phyloP scores from a whole-genome alignment of 2,113 vertebrate genomes.

The Hemiscyllium ocellatum region DNA sequence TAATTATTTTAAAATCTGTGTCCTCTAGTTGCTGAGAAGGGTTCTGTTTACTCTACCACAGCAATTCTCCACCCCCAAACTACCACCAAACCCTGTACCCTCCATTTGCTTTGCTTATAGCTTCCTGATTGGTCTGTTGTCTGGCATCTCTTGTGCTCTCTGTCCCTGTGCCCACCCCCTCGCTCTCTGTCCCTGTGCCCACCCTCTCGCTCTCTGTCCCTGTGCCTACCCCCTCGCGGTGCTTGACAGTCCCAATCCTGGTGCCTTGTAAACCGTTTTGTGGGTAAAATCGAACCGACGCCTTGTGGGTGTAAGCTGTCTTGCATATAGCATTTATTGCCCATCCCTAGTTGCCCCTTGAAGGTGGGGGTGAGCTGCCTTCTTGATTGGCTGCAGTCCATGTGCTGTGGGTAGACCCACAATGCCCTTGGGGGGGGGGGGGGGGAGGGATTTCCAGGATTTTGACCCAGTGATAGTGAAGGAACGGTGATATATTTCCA shows the following conservation, averaged over 20 bases:
- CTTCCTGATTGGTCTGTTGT: too few relatives aligned
- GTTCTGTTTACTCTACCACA: background rate
- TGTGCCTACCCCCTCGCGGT: too few relatives aligned
- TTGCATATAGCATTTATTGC: background rate
- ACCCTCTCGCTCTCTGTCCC: too few relatives aligned
- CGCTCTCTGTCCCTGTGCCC: too few relatives aligned
- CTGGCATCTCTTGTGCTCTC: background rate
- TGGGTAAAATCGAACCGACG: background rate
- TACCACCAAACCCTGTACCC: too few relatives aligned
- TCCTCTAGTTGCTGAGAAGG: background rate
- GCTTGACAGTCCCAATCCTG: too few relatives aligned
- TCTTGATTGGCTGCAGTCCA: background rate
- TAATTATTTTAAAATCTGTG: too few relatives aligned
- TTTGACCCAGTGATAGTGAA: too few relatives aligned
- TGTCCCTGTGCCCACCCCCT: too few relatives aligned
- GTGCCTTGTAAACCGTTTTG: background rate
- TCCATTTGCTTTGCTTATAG: background rate
- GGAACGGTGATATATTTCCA: too few relatives aligned
- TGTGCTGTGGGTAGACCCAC: background rate
- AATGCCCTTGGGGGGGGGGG: background rate
- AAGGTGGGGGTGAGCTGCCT: background rate
- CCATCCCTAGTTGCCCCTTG: too few relatives aligned
- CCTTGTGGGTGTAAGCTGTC: background rate
- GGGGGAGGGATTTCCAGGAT: background rate
- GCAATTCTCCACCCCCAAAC: too few relatives aligned